A percentile compares a stretch with the other conserved stretches of the same genome.
Evolutionary conservation across 2,888 invertebrate species (phyloP).

Genomic region (Orchestes rusci): DNA sequence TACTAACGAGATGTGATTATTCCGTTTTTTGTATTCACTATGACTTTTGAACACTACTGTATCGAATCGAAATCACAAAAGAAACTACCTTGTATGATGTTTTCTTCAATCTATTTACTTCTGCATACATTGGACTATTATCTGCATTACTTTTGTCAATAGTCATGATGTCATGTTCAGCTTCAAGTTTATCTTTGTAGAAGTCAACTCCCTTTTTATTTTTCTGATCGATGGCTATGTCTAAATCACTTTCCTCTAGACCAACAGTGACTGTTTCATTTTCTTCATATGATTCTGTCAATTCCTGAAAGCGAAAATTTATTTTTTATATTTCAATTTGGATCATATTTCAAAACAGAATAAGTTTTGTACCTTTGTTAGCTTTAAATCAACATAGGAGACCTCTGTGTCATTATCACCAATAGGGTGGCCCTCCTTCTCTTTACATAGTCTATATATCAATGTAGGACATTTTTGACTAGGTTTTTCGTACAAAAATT

Average conservation of each 20-base stretch:
- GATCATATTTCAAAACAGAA: no score
- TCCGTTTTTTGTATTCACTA: no score
- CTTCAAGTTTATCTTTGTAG: constrained; percentile 28
- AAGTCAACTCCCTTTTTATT: constrained; percentile 32
- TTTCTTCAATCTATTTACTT: constrained; percentile 37
- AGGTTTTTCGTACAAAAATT: constrained; percentile 48
- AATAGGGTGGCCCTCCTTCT: no score
- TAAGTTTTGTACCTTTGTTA: no score
- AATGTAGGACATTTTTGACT: constrained; percentile 44
- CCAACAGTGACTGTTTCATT: constrained; percentile 25
- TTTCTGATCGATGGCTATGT: constrained; percentile 34
- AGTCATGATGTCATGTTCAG: constrained; percentile 31
- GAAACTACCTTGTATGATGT: constrained; percentile 17
- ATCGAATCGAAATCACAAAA: no score
- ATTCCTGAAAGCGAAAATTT: constrained; percentile 28
- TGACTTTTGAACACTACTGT: no score
- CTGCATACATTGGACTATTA: constrained; percentile 38
- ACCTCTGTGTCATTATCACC: no score
- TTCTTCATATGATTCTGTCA: constrained; percentile 36
- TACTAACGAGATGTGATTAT: no score
- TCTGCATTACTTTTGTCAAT: constrained; percentile 35
- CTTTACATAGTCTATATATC: constrained; percentile 37
- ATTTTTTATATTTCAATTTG: no score
- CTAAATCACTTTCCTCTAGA: constrained; percentile 38
- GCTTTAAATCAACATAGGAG: no score